Conservation (phyloP, 2,797 vertebrate genomes). For the Tamandua tetradactyla region DNA sequence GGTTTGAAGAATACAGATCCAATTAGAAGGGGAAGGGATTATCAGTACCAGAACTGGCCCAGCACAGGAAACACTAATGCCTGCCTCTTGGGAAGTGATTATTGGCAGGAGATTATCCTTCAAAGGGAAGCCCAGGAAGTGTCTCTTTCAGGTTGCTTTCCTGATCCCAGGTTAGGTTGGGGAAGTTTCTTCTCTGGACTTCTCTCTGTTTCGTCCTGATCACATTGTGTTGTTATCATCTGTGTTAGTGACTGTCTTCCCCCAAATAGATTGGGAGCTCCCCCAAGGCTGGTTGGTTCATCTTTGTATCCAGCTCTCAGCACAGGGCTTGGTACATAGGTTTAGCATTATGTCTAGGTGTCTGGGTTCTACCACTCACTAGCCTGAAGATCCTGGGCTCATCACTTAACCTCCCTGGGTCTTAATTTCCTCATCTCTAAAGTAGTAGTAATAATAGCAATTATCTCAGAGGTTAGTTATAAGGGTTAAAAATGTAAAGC, state of each 20-base stretch:
- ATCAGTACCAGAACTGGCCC: slow-evolving; percentile 6
- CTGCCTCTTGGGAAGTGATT: slow-evolving; percentile 38
- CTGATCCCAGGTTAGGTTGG: background rate
- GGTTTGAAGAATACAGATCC: slow-evolving; percentile 37
- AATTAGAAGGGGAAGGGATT: slow-evolving; percentile 57
- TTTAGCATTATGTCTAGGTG: background rate
- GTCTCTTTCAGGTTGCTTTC: background rate
- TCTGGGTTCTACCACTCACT: background rate
- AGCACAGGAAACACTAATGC: slow-evolving; percentile 36
- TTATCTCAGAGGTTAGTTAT: slow-evolving; percentile 12
- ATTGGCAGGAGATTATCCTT: slow-evolving; percentile 50
- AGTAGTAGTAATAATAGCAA: background rate
- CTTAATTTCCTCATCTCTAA: too few species aligned
- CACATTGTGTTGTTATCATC: background rate
- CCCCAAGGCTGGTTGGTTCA: background rate
- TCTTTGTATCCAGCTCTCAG: background rate
- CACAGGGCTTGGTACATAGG: background rate
- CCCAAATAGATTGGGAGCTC: background rate
- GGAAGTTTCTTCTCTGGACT: background rate
- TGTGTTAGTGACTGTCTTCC: background rate
- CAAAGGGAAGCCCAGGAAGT: background rate
- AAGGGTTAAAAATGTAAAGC: slow-evolving; percentile 38
- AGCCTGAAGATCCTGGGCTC: background rate
- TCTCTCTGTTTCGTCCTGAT: background rate
- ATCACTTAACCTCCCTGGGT: too few species aligned